Conservation (phyloP, 2,888 invertebrate genomes). For the Stenotaenia linearis region DNA sequence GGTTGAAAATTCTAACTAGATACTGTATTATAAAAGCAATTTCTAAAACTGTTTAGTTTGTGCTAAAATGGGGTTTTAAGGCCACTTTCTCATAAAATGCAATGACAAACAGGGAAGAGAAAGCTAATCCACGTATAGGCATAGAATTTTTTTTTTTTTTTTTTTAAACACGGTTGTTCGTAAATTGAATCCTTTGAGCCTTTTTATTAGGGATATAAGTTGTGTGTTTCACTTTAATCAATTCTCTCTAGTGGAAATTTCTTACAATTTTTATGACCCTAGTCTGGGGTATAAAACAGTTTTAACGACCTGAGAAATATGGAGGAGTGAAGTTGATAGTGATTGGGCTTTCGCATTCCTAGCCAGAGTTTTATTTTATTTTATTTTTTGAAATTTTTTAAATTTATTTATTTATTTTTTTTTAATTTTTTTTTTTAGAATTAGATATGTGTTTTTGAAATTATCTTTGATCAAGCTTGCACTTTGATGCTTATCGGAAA, state of each 20-base stretch:
- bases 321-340: not conserved
- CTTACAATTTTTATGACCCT: not conserved
- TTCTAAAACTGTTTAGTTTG: too few relatives aligned
- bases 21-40: too few relatives aligned
- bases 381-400: not conserved
- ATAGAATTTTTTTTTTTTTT: too few relatives aligned
- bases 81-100: too few relatives aligned
- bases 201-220: not conserved
- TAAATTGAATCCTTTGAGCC: not conserved
- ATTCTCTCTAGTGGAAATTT: constrained; percentile 1
- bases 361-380: not conserved
- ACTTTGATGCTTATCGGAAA: not conserved
- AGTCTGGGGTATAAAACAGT: not conserved
- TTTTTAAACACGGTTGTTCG: not conserved
- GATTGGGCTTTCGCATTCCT: not conserved
- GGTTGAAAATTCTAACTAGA: too few relatives aligned
- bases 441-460: too few relatives aligned
- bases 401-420: not conserved
- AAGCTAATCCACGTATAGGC: too few relatives aligned
- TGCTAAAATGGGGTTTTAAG: too few relatives aligned
- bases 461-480: not conserved
- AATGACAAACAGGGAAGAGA: too few relatives aligned
- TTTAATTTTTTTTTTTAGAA: too few relatives aligned
- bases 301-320: constrained; percentile 4
- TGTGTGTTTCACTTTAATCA: constrained; percentile 1